Evolutionary conservation across 2,888 invertebrate species (phyloP), one percentile per base, ranked within the genome.

Genomic region (Alentia gelatinosa): DNA sequence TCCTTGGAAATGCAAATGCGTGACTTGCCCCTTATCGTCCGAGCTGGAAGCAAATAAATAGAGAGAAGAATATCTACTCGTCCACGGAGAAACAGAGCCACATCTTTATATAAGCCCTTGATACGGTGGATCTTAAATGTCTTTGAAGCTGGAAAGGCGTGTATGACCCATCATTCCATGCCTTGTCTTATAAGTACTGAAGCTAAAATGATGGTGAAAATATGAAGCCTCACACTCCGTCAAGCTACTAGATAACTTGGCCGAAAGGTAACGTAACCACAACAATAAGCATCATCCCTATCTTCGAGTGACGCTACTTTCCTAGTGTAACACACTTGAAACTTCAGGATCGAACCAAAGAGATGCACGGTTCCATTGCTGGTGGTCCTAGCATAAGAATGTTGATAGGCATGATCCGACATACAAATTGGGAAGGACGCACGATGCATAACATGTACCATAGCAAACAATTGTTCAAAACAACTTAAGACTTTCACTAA

Each of bases 381-480:
- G n/a, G 74, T 74, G 30, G 33, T 74, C 26, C 33, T 74, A 74
- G 30, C 74, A 74, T 30, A 79, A 37, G 47, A 86, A 47, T 40
- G 37, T 5, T 33, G 74, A n/a, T 26, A 47, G 19, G 86, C 86
- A 86, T 33, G 35, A 86, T 7, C 86, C 26, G 86, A 47, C 86
- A 50, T 79, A 35, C 42, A 26, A 1, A 26, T 86, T 50, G 42
- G 47, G 47, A 86, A 47, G 86, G 47, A n/a, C 47, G 33, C 42
- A 86, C 4, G 86, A 86, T 86, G 86, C 86, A 86, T 26, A 86
- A 86, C 86, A 86, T 86, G 26, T 86, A 86, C 50, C 50, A 86
- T 86, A 42, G 86, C 42, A 47, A 86, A 86, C 86, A 86, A 86
- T 47, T 19, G 47, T 19, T 86, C 47, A 40, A 86, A 50, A 86